These are phyloP conservation scores for Stegana nigrithorax DNA, from an alignment of 2,888 invertebrate genomes.

Conservation along the genomic window DNA sequence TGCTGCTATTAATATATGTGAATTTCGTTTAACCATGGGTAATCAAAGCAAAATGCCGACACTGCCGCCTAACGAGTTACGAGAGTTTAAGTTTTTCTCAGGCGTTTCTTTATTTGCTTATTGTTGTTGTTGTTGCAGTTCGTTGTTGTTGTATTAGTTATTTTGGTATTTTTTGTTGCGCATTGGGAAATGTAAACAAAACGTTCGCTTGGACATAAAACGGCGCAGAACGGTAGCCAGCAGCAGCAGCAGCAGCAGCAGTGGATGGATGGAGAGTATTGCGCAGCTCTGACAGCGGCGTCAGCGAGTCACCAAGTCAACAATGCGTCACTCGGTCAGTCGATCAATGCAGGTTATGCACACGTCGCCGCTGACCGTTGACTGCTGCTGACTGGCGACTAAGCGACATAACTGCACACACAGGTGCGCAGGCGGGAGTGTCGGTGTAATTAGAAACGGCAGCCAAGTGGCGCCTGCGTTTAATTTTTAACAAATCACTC, in stretches of 20 bases:
- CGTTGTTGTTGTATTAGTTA: background rate
- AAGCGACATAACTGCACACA: background rate
- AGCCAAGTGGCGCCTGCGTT: conserved; percentile 45
- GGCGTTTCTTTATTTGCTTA: background rate
- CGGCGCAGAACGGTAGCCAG: background rate
- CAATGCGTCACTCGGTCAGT: background rate
- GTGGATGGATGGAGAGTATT: too few species aligned
- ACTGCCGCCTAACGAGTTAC: conserved; percentile 8
- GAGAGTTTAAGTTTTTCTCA: background rate
- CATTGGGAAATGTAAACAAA: conserved; percentile 8
- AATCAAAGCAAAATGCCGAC: conserved; percentile 16
- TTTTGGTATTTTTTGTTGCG: background rate
- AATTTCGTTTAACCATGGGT: background rate
- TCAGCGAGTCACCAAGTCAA: background rate
- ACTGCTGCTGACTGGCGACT: background rate
- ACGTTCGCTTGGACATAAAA: too few species aligned
- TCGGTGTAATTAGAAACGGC: conserved; percentile 8
- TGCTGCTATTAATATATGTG: background rate
- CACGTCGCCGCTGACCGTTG: background rate
- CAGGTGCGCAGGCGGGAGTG: background rate
- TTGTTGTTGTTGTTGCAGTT: background rate
- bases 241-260: background rate
- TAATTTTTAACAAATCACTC: conserved; percentile 49
- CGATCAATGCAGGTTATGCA: background rate
- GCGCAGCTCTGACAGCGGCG: too few species aligned